Evolutionary conservation across 1,140 invertebrate genomes (phyloP).

Genomic region (Ridgeia piscesae): DNA sequence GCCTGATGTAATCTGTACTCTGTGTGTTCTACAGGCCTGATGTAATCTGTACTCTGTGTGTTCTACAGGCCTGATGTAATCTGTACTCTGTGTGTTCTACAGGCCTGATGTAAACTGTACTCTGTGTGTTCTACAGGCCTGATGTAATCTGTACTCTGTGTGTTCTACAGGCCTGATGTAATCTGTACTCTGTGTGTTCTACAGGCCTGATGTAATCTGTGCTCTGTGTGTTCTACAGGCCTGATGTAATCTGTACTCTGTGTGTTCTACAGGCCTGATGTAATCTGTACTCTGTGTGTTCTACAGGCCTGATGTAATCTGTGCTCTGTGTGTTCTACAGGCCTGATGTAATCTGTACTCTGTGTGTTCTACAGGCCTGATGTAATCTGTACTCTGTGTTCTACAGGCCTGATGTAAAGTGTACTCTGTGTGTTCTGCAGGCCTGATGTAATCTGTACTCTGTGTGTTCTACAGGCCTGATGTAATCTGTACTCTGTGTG

Average conservation of each 20-base stretch:
- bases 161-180: slow-evolving; percentile 59
- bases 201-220: too few relatives aligned
- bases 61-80: slow-evolving; percentile 60
- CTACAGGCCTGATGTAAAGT: slow-evolving; percentile 62
- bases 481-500: too few relatives aligned
- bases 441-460: too few relatives aligned
- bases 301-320: slow-evolving; percentile 62
- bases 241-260: too few relatives aligned
- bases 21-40: slow-evolving; percentile 56
- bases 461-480: slow-evolving; percentile 56
- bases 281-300: slow-evolving; percentile 5
- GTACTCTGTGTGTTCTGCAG: slow-evolving; percentile 50
- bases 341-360: too few relatives aligned
- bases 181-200: slow-evolving; percentile 32
- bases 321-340: slow-evolving; percentile 50
- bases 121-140: slow-evolving; percentile 55
- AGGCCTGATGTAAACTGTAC: too few relatives aligned
- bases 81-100: slow-evolving; percentile 33
- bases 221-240: slow-evolving; percentile 53
- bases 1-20: too few relatives aligned
- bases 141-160: too few relatives aligned
- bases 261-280: slow-evolving; percentile 57
- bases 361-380: slow-evolving; percentile 55
- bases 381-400: slow-evolving; percentile 9
- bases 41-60: too few relatives aligned